Conservation (phyloP, 2,888 invertebrate genomes). For the Hirtodrosophila cameraria region DNA sequence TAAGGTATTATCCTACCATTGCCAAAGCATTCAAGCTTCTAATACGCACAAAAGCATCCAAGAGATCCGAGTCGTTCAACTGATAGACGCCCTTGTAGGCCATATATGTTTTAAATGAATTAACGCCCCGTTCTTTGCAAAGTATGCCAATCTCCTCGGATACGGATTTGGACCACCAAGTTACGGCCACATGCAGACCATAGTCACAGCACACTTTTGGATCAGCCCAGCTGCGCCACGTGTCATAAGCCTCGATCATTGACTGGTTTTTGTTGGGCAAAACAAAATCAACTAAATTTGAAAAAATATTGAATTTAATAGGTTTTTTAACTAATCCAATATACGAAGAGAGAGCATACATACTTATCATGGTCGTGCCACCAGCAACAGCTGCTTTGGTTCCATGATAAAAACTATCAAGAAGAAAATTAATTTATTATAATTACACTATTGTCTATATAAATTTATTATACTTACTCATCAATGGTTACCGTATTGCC, state of each 20-base stretch:
- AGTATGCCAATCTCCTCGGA: constrained; percentile 95
- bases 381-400: constrained; percentile 99
- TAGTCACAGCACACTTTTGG: constrained; percentile 99
- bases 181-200: constrained; percentile 95
- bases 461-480: constrained; percentile 90
- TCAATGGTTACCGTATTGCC: constrained; percentile 95
- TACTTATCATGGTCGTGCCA: constrained; percentile 98
- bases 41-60: constrained; percentile 93
- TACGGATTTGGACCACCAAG: constrained; percentile 92
- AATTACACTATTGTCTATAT: too few relatives aligned
- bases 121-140: constrained; percentile 93
- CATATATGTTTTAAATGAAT: constrained; percentile 99
- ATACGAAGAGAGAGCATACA: constrained; percentile 85
- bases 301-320: neutral
- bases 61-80: constrained; percentile 95
- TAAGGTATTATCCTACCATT: constrained; percentile 83
- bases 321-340: neutral
- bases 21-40: constrained; percentile 94
- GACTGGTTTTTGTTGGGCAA: constrained; percentile 93
- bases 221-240: constrained; percentile 96
- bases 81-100: constrained; percentile 96
- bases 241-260: constrained; percentile 95
- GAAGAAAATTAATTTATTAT: neutral
- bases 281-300: constrained; percentile 92
- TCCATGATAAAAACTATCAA: constrained; percentile 93